Conservation (phyloP, 2,888 invertebrate species). For the Hololepta plana region DNA sequence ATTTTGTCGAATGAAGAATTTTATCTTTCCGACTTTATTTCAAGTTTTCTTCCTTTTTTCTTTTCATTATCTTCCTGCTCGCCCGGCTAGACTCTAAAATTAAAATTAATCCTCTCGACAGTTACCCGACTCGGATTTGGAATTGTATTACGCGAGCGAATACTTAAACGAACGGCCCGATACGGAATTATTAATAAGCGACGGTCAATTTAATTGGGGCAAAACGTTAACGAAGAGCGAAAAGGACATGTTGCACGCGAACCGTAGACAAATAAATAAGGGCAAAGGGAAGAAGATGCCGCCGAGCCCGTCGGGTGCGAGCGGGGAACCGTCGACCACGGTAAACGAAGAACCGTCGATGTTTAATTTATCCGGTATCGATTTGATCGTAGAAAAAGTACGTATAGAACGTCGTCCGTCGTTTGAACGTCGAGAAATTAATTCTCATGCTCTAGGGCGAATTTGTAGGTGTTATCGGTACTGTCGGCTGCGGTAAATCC, state of each 20-base stretch:
- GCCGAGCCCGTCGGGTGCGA: constrained; percentile 9
- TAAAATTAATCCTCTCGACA: constrained; percentile 22
- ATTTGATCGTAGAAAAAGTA: constrained; percentile 20
- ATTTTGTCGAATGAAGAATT: background rate
- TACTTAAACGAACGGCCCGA: constrained; percentile 14
- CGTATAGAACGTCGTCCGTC: background rate
- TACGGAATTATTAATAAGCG: constrained; percentile 32
- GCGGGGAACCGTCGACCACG: constrained; percentile 7
- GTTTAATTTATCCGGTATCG: constrained; percentile 25
- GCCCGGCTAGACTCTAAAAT: too few species aligned
- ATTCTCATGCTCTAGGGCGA: constrained; percentile 58
- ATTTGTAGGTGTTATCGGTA: constrained; percentile 72
- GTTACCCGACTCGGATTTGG: constrained; percentile 43
- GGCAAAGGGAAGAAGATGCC: constrained; percentile 29
- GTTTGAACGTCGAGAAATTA: too few species aligned
- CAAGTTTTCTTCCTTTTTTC: too few species aligned
- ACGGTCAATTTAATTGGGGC: constrained; percentile 42
- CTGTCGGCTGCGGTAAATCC: constrained; percentile 84
- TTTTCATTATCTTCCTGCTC: too few species aligned
- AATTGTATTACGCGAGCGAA: constrained; percentile 34
- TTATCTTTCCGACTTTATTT: background rate
- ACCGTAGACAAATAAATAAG: constrained; percentile 26
- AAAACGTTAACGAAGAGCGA: constrained; percentile 25
- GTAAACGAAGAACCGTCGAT: constrained; percentile 8
- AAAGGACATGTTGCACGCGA: constrained; percentile 16